A percentile compares a stretch with the other conserved stretches of the same genome.
Conservation (phyloP, 92 coral and sea anemone genomes). For the Pocillopora grandis region DNA sequence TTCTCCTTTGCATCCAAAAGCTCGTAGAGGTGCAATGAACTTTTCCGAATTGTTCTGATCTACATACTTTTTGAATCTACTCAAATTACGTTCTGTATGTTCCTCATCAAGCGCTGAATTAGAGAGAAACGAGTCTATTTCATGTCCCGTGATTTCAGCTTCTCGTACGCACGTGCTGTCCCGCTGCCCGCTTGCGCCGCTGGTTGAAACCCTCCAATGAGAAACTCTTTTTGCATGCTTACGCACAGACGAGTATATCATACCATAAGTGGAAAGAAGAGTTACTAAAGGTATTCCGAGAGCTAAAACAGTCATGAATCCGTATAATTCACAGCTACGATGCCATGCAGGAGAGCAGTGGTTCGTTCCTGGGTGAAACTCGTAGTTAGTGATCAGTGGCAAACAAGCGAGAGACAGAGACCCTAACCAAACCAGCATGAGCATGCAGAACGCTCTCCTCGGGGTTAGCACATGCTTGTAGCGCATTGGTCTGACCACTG, state of each 20-base stretch:
- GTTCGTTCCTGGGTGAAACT: conserved; percentile 75
- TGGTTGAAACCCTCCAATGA: conserved; percentile 53
- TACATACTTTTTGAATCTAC: neutral
- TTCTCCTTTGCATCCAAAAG: neutral
- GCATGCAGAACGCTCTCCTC: conserved; percentile 63
- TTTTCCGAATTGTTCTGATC: conserved; percentile 1
- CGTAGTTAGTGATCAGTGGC: conserved; percentile 71
- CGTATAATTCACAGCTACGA: conserved; percentile 71
- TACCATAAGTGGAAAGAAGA: conserved; percentile 77
- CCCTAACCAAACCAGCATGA: conserved; percentile 60
- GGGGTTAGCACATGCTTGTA: conserved; percentile 75
- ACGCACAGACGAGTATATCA: conserved; percentile 75
- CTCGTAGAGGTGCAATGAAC: neutral
- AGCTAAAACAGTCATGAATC: conserved; percentile 66
- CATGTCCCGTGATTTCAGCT: conserved; percentile 19
- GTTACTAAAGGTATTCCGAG: conserved; percentile 77
- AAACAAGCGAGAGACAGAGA: conserved; percentile 64
- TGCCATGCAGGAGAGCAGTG: conserved; percentile 88
- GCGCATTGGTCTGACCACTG: conserved; percentile 90
- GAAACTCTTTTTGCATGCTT: conserved; percentile 71
- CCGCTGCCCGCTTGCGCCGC: neutral
- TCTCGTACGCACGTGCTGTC: neutral
- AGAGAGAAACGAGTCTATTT: conserved; percentile 22
- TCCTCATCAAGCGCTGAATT: conserved; percentile 2
- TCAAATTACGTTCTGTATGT: neutral